These are phyloP conservation scores for Galbula dea DNA, from an alignment of 2,113 vertebrate genomes.

Conservation along the genomic window DNA sequence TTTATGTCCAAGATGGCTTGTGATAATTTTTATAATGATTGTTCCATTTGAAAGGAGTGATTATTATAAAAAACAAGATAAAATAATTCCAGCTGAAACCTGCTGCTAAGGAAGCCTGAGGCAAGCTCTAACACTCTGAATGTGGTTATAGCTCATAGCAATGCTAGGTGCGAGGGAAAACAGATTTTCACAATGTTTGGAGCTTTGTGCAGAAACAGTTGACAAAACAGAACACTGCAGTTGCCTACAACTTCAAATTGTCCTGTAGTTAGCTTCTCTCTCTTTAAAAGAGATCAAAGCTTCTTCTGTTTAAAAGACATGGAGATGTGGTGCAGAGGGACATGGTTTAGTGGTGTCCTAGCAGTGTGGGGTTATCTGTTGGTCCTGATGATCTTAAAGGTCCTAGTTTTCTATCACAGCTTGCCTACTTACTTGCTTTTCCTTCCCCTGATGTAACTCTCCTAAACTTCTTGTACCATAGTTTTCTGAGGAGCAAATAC, in stretches of 20 bases:
- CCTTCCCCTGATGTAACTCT: background rate
- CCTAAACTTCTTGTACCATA: background rate
- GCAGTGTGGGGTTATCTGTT: too few species aligned
- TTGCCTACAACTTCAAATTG: conserved; percentile 32
- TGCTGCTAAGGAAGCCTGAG: conserved; percentile 43
- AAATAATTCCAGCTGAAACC: conserved; percentile 59
- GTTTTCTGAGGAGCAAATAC: background rate
- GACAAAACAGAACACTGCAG: conserved; percentile 50
- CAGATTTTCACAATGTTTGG: conserved; percentile 56
- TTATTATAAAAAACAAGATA: conserved; percentile 7
- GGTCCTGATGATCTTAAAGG: too few species aligned
- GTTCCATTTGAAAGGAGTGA: conserved; percentile 25
- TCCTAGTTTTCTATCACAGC: background rate
- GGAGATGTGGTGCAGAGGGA: too few species aligned
- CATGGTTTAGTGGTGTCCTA: too few species aligned
- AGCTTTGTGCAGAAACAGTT: conserved; percentile 56
- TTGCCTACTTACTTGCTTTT: background rate
- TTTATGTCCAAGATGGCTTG: background rate
- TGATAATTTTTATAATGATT: background rate
- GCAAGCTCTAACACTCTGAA: conserved; percentile 53
- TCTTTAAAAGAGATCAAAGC: background rate
- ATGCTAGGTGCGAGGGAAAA: conserved; percentile 62
- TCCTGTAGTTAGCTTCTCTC: conserved; percentile 33
- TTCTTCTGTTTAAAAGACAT: too few species aligned
- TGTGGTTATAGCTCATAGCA: conserved; percentile 48